phyloP scores from a whole-genome alignment of 1,140 invertebrate genomes.

The Leptinotarsa lineolata region DNA sequence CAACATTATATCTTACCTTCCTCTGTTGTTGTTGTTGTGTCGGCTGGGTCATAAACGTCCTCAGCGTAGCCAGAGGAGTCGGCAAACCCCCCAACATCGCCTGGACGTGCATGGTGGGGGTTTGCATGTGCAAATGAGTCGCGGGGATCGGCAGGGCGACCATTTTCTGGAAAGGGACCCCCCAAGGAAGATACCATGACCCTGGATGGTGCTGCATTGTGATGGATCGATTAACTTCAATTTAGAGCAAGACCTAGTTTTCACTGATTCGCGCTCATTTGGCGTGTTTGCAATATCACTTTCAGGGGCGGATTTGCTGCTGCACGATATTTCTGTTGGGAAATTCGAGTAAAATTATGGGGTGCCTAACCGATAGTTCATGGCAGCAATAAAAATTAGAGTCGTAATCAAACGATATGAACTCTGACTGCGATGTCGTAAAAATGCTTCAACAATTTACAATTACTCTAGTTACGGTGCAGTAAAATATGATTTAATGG shows the following conservation, averaged over 20 bases:
- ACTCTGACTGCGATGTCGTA: too few species aligned
- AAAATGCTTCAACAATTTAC: too few species aligned
- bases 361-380: background rate
- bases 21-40: conserved; percentile 46
- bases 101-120: conserved; percentile 52
- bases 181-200: conserved; percentile 62
- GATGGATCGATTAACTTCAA: conserved; percentile 36
- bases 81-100: conserved; percentile 52
- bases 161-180: conserved; percentile 61
- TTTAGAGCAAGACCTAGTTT: conserved; percentile 11
- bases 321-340: background rate
- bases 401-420: too few species aligned
- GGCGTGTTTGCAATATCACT: conserved; percentile 19
- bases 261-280: conserved; percentile 12
- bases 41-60: conserved; percentile 53
- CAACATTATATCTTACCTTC: conserved; percentile 35
- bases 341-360: background rate
- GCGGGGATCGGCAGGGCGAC: conserved; percentile 57
- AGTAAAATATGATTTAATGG: too few species aligned
- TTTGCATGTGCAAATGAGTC: conserved; percentile 50
- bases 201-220: conserved; percentile 59
- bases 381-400: too few species aligned
- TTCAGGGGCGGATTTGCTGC: background rate
- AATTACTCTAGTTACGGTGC: too few species aligned
- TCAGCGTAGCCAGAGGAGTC: conserved; percentile 52